Evolutionary conservation across 1,140 invertebrate genomes (phyloP).

Genomic region (Drosophila ironensis): DNA sequence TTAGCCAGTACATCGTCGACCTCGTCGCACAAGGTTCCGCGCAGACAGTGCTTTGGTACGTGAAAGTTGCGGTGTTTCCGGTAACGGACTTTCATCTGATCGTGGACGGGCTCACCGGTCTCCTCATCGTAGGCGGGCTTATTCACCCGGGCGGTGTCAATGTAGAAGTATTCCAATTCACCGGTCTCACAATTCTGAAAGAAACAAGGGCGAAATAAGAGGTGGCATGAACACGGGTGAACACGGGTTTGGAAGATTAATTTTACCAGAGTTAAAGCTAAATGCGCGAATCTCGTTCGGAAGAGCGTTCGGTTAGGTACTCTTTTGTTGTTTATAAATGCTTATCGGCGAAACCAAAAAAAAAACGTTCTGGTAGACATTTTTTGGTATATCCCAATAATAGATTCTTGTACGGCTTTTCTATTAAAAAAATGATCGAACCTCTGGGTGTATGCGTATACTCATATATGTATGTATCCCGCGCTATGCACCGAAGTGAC

Average conservation of each 20-base stretch:
- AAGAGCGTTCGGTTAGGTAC: no score
- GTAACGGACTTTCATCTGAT: constrained; percentile 71
- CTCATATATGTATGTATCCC: no score
- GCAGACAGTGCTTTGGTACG: constrained; percentile 61
- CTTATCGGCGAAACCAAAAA: constrained; percentile 8
- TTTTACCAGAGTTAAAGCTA: no score
- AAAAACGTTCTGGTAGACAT: constrained; percentile 11
- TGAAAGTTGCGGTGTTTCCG: constrained; percentile 69
- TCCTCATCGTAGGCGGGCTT: constrained; percentile 65
- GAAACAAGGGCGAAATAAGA: constrained; percentile 10
- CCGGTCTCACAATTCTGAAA: constrained; percentile 75
- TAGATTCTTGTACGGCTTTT: constrained; percentile 38
- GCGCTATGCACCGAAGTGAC: no score
- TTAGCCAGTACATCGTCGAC: constrained; percentile 61
- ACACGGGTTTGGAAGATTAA: constrained; percentile 5
- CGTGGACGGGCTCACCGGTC: constrained; percentile 71
- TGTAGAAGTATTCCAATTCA: constrained; percentile 69
- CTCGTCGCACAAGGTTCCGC: constrained; percentile 60
- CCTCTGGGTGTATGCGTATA: background rate
- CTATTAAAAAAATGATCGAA: constrained; percentile 42
- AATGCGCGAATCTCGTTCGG: no score
- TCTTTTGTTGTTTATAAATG: constrained; percentile 30
- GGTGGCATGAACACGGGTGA: constrained; percentile 42
- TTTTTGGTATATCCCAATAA: constrained; percentile 32
- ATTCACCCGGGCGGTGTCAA: constrained; percentile 49